Base-by-base conservation (phyloP, 2,888 invertebrate genomes). In the Tinea semifulvella region DNA sequence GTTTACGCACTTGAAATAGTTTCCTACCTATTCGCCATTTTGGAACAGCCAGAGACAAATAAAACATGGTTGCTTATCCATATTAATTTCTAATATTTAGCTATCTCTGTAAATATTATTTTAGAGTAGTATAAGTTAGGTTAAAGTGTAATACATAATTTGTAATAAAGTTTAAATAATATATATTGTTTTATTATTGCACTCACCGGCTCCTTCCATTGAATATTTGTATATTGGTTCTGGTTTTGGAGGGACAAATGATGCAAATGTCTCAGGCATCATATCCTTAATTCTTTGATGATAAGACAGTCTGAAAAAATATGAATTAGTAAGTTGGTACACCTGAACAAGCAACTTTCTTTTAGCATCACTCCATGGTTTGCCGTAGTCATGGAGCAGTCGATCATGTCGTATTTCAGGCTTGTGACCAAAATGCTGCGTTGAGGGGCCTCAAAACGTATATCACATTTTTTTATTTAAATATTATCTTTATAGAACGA, bases 231-330 rank as follows among this genome's bases (percentile, higher is more conserved):
- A 97, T 55, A 89, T 87, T 0, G 94, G 92, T 55, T 90, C 90
- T 0, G 97, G 92, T 63, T 90, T 89, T 14, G 85, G 77, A 1
- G 98, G 98, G 48, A 97, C 87, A 52, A 98, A 85, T 36, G 89
- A 84, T 5, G 87, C 86, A 72, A 97, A 96, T 0, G 89, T 83
- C 56, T 91, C 91, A 3, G 98, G 97, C 63, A 96, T 88, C 81
- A 96, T 93, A 56, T 98, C 96, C 44, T 89, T 88, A 48, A 99
- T 90, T 56, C 97, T 85, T 68, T 97, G 94, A 66, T 94, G 92
- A 68, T 98, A 99, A 1, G 98, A 96, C 50, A 98, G 83, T 59
- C 93, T 92, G 56, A 10, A 69, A 68, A 4, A 13, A 38, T 13
- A 19, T 11, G 10, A 44, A 26, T 14, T 27, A 17, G 26, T 10